Conservation (phyloP, 2,113 vertebrate genomes). For the chimpanzee (Pan troglodytes) region NHGRI_mPanTro3-v2.1_pri NC_072401.2:184981001-184981500, state of each 20-base stretch:
- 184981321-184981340: not conserved
- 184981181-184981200: not conserved
- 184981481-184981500: not conserved
- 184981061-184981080: not conserved
- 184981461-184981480: not conserved
- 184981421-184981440: not conserved
- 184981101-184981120: not conserved
- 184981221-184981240: not conserved
- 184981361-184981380: too few species aligned
- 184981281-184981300: fast-evolving
- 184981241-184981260: fast-evolving
- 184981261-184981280: not conserved
- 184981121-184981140: too few species aligned
- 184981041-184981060: not conserved
- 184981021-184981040: not conserved
- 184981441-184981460: not conserved
- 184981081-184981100: too few species aligned
- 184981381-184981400: not conserved
- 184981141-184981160: fast-evolving
- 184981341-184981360: fast-evolving
- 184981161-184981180: not conserved
- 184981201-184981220: not conserved
- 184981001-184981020: fast-evolving
- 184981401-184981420: not conserved
- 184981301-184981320: fast-evolving